Conservation (phyloP, 2,113 vertebrate genomes). For the Elgaria multicarinata region DNA sequence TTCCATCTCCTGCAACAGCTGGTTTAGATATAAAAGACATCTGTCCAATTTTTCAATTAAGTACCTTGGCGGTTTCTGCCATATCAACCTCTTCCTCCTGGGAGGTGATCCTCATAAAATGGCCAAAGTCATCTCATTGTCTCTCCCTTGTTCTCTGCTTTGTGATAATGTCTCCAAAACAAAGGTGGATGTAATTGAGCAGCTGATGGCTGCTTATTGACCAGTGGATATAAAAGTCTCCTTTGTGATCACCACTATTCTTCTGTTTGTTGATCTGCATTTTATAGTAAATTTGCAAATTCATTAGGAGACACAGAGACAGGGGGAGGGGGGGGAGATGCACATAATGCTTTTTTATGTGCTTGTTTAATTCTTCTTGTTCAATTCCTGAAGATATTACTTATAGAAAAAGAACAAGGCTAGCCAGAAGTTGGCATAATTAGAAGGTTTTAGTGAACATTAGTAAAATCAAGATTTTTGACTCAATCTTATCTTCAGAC, state of each 20-base stretch:
- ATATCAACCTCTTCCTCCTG: background rate
- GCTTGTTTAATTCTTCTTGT: background rate
- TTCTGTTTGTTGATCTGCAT: background rate
- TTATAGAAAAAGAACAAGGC: background rate
- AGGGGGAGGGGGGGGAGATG: too few relatives aligned
- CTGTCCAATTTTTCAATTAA: background rate
- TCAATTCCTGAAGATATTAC: background rate
- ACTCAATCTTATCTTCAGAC: background rate
- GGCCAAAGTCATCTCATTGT: background rate
- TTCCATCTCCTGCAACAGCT: background rate
- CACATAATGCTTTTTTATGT: background rate
- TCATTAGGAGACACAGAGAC: background rate
- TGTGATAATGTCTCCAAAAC: background rate
- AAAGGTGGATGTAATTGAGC: background rate
- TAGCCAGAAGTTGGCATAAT: background rate
- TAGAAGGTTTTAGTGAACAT: background rate
- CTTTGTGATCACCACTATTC: background rate
- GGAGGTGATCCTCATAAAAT: background rate
- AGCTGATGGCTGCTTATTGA: slow-evolving; percentile 2
- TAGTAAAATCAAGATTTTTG: background rate
- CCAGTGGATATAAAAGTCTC: background rate
- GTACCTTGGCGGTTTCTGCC: background rate
- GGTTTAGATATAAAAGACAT: background rate
- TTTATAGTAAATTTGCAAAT: slow-evolving; percentile 3
- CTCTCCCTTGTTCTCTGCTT: background rate